These are phyloP conservation scores for cat (Felis catus) DNA, from an alignment of 2,113 vertebrate species.

Conservation along the genomic window F.catus_Fca126_mat1.0 CM031419.1:202232501-202233000, in stretches of 20 bases:
- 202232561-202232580: background rate
- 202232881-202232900: background rate
- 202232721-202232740: background rate
- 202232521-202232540: background rate
- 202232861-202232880: background rate
- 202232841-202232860: background rate
- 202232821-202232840: background rate
- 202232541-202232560: background rate
- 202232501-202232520: background rate
- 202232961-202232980: background rate
- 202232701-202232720: background rate
- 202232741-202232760: background rate
- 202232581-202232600: background rate
- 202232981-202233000: slow-evolving; percentile 10
- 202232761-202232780: background rate
- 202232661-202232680: background rate
- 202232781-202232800: background rate
- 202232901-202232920: slow-evolving; percentile 24
- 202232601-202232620: background rate
- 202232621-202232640: background rate
- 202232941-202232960: background rate
- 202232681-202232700: background rate
- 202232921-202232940: background rate
- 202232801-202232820: background rate
- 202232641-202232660: background rate